Conservation (phyloP, 2,113 vertebrate genomes). For the Nettapus auritus region DNA sequence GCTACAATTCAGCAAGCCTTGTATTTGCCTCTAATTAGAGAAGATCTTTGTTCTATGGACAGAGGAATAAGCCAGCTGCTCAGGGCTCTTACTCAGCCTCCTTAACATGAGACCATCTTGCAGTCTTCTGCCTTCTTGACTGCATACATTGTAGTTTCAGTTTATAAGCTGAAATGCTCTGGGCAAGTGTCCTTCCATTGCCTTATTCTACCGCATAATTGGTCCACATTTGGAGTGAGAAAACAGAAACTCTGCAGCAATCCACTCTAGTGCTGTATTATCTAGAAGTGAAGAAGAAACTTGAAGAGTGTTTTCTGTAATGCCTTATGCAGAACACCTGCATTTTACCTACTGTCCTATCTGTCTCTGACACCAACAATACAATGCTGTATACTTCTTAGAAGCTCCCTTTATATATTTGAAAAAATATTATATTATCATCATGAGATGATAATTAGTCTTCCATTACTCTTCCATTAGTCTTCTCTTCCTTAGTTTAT, state of each 20-base stretch:
- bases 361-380: neutral
- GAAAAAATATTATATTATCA: neutral
- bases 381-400: neutral
- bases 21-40: neutral
- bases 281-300: neutral
- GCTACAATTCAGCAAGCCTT: neutral
- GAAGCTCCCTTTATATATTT: neutral
- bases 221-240: neutral
- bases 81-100: neutral
- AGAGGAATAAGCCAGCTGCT: neutral
- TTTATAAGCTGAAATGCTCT: neutral
- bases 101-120: neutral
- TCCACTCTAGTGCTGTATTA: neutral
- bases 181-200: neutral
- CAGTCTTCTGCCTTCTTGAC: neutral
- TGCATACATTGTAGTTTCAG: neutral
- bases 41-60: neutral
- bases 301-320: neutral
- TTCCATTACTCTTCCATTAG: neutral
- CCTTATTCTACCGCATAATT: neutral
- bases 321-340: neutral
- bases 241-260: neutral
- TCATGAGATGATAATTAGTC: too few relatives aligned
- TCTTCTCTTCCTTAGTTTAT: neutral
- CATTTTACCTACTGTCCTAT: neutral